These are phyloP conservation scores for Calyptomena viridis DNA, from an alignment of 2,113 vertebrate species.

Conservation along the genomic window DNA sequence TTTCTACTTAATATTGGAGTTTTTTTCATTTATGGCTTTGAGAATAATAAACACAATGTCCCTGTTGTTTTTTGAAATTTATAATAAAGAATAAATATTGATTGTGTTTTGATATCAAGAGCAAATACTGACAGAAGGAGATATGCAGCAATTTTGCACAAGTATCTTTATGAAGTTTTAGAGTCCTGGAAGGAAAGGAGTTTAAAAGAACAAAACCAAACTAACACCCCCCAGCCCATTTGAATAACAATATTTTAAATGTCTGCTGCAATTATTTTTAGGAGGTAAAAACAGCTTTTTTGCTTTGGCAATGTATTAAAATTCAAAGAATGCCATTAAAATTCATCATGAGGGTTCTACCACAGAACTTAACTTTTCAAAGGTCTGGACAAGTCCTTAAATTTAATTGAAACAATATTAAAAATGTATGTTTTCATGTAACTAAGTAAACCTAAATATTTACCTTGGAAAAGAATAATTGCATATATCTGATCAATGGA, in stretches of 20 bases:
- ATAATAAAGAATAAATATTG: background rate
- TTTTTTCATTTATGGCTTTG: constrained; percentile 6
- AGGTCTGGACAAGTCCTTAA: background rate
- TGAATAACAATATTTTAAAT: constrained; percentile 20
- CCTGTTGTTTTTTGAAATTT: constrained; percentile 16
- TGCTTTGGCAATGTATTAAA: background rate
- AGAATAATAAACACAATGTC: background rate
- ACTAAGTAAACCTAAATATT: constrained; percentile 4
- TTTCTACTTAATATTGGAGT: background rate
- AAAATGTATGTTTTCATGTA: background rate
- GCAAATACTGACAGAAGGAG: constrained; percentile 23
- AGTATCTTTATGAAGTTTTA: background rate
- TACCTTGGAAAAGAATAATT: background rate
- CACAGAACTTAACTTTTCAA: constrained; percentile 15
- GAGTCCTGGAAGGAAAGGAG: background rate
- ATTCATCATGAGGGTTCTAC: background rate
- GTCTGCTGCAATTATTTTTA: background rate
- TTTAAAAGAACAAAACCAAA: constrained; percentile 29
- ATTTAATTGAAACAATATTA: background rate
- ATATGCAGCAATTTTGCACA: background rate
- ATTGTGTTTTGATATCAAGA: constrained; percentile 25
- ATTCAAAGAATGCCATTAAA: constrained; percentile 2
- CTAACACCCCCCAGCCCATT: rapidly evolving
- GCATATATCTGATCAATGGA: background rate
- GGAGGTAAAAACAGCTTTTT: background rate